These are phyloP conservation scores for Eupithecia pulchellata DNA, from an alignment of 2,888 invertebrate species.

Conservation along the genomic window DNA sequence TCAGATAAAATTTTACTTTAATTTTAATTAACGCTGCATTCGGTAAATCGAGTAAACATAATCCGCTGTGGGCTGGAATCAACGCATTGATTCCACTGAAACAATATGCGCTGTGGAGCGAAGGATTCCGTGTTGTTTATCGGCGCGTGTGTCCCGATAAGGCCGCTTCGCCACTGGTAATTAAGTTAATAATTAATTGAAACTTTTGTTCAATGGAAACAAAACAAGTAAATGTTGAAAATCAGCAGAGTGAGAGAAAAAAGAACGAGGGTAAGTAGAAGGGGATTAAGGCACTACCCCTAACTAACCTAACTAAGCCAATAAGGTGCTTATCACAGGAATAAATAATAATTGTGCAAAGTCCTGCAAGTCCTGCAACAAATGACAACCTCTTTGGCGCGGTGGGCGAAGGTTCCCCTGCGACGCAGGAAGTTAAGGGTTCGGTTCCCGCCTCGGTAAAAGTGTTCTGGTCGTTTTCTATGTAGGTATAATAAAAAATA, in stretches of 20 bases:
- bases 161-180: not conserved
- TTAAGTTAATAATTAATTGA: not conserved
- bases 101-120: not conserved
- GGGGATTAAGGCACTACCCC: not conserved
- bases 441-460: too few species aligned
- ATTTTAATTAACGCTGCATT: not conserved
- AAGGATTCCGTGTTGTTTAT: constrained; percentile 6
- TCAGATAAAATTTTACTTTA: not conserved
- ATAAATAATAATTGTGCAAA: not conserved
- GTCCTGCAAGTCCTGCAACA: too few species aligned
- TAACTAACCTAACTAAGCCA: not conserved
- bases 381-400: too few species aligned
- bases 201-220: not conserved
- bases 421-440: too few species aligned
- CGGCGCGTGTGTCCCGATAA: not conserved
- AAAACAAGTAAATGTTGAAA: not conserved
- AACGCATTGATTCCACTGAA: not conserved
- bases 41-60: not conserved
- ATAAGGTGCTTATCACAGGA: not conserved
- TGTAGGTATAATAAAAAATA: too few species aligned
- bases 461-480: too few species aligned
- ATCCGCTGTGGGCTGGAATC: not conserved
- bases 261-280: not conserved
- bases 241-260: not conserved
- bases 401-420: too few species aligned